Base-by-base conservation (phyloP, 1,140 invertebrate genomes). In the Coboldia fuscipes region DNA sequence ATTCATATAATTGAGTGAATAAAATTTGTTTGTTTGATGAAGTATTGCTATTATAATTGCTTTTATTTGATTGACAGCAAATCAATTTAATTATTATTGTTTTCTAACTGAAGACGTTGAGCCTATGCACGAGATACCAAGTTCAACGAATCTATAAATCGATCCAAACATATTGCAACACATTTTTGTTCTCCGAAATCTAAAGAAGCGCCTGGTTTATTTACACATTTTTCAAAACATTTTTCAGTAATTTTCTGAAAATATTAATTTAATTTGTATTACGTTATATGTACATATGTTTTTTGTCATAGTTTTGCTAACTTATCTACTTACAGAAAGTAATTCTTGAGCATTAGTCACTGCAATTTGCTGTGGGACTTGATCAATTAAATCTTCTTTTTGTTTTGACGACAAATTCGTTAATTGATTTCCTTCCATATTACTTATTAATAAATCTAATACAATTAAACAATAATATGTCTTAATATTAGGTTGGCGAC, bases 151-250 rank as follows among this genome's bases (percentile, higher is more conserved):
- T 96, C 92, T 79, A 96, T 90, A 60, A 90, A 96, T 43, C 89
- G 68, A 56, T 97, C 89, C 86, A 93, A 93, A 56, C 88, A 94
- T 82, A 94, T 88, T 10, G 85, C 82, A 41, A 97, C 67, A 58
- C 92, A 96, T 77, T 94, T 94, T 73, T 90, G 84, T 69, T 96
- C 88, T 2, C 82, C 83, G 53, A 67, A 85, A 56, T 88, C 85
- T 39, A 96, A 56, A 8, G 78, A 75, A 12, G 73, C 73, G n/a
- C 90, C 89, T 12, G 90, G 90, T 54, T 86, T 92, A 31, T 56
- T 54, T 40, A 97, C 75, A 57, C 90, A 96, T 51, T 93, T 93
- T 53, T 82, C 84, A 50, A 93, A 96, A 61, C 92, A 97, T 61
- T 96, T 96, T 52, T 93, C 83, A 23, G 86, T 85, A 69, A 96